Percentiles rank a stretch among this genome's conserved stretches.
Conservation (phyloP, 2,797 vertebrate species). For the Scleropages formosus region DNA sequence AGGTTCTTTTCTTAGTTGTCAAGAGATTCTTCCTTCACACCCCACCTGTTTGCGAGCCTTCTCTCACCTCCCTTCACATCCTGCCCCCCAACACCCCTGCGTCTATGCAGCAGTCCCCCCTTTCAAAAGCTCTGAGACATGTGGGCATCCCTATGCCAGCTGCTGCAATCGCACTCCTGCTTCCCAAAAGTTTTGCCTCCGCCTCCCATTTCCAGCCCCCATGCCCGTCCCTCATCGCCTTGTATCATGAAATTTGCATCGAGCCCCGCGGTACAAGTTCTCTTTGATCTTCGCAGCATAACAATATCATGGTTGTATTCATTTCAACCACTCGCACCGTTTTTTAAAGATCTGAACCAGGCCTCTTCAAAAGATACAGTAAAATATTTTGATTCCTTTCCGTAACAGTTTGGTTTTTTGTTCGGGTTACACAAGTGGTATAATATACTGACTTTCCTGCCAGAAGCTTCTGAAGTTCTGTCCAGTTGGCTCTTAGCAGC, state of each 20-base stretch:
- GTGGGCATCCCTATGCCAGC: neutral
- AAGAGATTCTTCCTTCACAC: neutral
- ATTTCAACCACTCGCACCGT: constrained; percentile 58
- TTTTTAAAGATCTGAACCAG: constrained; percentile 46
- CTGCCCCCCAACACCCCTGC: neutral
- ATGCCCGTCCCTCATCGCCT: neutral
- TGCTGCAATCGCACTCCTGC: neutral
- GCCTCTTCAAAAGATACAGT: constrained; percentile 60
- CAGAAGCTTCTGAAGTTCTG: too few species aligned
- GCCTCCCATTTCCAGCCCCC: neutral
- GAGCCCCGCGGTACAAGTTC: constrained; percentile 35
- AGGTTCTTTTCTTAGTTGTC: neutral
- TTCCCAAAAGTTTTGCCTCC: neutral
- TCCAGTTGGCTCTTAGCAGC: too few species aligned
- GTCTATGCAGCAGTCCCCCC: too few species aligned
- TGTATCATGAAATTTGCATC: constrained; percentile 29
- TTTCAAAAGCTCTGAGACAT: neutral
- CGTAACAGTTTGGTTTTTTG: too few species aligned
- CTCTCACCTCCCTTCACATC: constrained; percentile 8
- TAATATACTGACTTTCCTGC: too few species aligned
- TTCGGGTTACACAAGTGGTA: too few species aligned
- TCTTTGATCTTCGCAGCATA: constrained; percentile 52
- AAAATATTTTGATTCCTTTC: too few species aligned
- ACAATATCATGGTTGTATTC: constrained; percentile 65
- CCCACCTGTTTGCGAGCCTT: neutral